phyloP scores from a whole-genome alignment of 37 sponge, comb jelly and placozoan genomes.

The Dysidea cf. avara region DNA sequence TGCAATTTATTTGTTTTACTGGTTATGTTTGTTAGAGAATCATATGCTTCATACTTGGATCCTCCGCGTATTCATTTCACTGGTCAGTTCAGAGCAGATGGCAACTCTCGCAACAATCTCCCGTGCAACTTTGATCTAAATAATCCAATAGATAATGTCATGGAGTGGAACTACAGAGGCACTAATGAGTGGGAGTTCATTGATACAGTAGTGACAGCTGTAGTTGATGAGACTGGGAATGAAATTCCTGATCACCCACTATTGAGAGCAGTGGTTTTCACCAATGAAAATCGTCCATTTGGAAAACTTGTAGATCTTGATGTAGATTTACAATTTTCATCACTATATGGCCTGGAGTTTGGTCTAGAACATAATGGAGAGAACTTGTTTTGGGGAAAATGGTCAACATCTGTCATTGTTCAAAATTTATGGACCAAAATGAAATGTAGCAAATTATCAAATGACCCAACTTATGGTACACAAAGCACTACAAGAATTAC shows the following conservation, averaged over 20 bases:
- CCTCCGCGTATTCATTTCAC: slow-evolving; percentile 32
- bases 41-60: slow-evolving; percentile 22
- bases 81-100: slow-evolving; percentile 37
- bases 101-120: slow-evolving; percentile 30
- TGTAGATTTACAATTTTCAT: slow-evolving; percentile 7
- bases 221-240: slow-evolving; percentile 23
- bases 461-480: background rate
- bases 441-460: background rate
- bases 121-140: background rate
- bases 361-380: background rate
- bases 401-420: slow-evolving; percentile 25
- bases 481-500: slow-evolving; percentile 12
- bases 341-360: slow-evolving; percentile 46
- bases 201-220: slow-evolving; percentile 13
- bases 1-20: too few relatives aligned
- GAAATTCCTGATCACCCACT: background rate
- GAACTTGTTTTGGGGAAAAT: slow-evolving; percentile 18
- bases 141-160: too few relatives aligned
- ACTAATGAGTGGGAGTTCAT: slow-evolving; percentile 18
- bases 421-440: slow-evolving; percentile 25
- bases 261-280: slow-evolving; percentile 4
- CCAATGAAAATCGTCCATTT: slow-evolving; percentile 25
- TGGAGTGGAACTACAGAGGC: slow-evolving; percentile 26
- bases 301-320: slow-evolving; percentile 48
- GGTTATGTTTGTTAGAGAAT: too few relatives aligned